phyloP scores from a whole-genome alignment of 2,888 invertebrate genomes.

The Synergus itoensis region DNA sequence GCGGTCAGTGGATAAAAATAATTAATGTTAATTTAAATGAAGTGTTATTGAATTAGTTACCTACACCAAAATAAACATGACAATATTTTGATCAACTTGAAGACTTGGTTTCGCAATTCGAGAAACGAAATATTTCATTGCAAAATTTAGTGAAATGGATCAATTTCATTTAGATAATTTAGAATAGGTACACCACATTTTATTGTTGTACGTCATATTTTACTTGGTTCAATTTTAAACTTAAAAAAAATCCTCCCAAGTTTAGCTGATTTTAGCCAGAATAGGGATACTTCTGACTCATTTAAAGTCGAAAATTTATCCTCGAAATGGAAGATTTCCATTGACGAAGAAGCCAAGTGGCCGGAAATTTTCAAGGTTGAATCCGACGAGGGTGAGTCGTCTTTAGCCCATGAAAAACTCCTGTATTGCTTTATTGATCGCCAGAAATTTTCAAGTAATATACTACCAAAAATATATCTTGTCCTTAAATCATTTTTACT shows the following conservation, averaged over 20 bases:
- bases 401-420: background rate
- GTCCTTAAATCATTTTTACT: background rate
- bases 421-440: constrained; percentile 7
- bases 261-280: constrained; percentile 26
- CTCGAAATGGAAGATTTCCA: constrained; percentile 28
- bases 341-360: constrained; percentile 40
- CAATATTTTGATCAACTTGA: no score
- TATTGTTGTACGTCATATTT: background rate
- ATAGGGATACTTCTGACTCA: background rate
- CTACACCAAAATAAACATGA: no score
- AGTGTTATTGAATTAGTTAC: background rate
- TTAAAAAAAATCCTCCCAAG: constrained; percentile 20
- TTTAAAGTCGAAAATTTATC: background rate
- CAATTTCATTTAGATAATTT: background rate
- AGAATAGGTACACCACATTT: background rate
- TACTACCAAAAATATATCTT: background rate
- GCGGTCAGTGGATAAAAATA: background rate
- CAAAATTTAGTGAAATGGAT: background rate
- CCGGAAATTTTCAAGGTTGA: constrained; percentile 37
- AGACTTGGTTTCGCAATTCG: background rate
- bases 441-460: constrained; percentile 3
- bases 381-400: constrained; percentile 32
- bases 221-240: background rate
- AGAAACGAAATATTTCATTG: background rate
- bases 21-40: background rate